Evolutionary conservation across 2,797 vertebrate genomes (phyloP).

Genomic region (Cuniculus paca): DNA sequence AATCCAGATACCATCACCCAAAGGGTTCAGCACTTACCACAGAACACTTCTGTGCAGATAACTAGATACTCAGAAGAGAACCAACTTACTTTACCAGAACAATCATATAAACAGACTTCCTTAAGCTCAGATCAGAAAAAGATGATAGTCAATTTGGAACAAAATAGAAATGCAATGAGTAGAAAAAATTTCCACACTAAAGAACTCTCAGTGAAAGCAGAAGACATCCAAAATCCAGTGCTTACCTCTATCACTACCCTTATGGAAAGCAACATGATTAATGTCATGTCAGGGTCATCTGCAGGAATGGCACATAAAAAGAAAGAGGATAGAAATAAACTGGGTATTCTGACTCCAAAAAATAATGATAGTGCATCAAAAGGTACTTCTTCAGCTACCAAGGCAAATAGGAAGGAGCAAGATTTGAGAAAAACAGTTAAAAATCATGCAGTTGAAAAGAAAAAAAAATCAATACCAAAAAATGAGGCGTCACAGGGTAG

Average conservation of each 20-base stretch:
- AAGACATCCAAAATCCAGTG: background rate
- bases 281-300: background rate
- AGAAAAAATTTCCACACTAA: constrained; percentile 37
- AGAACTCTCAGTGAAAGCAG: background rate
- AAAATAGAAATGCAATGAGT: background rate
- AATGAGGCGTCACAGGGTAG: background rate
- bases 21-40: constrained; percentile 70
- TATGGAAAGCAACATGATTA: constrained; percentile 10
- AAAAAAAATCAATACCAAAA: background rate
- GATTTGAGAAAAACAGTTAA: background rate
- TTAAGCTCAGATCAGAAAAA: constrained; percentile 5
- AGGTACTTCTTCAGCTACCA: background rate
- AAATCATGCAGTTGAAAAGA: constrained; percentile 11
- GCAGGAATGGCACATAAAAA: background rate
- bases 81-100: constrained; percentile 22
- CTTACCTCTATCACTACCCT: background rate
- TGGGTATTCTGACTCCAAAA: background rate
- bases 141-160: background rate
- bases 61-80: constrained; percentile 7
- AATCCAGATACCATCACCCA: constrained; percentile 76
- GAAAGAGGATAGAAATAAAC: constrained; percentile 34
- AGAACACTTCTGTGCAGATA: constrained; percentile 25
- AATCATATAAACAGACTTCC: background rate
- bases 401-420: background rate
- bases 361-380: background rate